phyloP scores from a whole-genome alignment of 1,140 invertebrate species.

The Coelopa frigida region DNA sequence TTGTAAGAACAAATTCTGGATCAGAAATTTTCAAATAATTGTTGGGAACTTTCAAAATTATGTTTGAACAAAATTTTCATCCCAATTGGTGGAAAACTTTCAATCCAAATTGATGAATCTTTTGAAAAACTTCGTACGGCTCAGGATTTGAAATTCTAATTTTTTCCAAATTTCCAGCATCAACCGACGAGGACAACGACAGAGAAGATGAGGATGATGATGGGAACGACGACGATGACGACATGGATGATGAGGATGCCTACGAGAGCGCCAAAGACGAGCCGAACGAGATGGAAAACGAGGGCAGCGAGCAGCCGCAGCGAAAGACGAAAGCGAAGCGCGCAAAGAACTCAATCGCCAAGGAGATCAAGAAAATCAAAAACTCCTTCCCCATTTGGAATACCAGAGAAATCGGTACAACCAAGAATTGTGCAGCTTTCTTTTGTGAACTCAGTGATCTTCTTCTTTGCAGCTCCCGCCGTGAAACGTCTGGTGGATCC shows the following conservation, averaged over 20 bases:
- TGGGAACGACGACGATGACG: constrained; percentile 4
- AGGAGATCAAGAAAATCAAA: constrained; percentile 11
- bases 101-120: no score
- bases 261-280: constrained; percentile 4
- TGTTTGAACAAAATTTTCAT: no score
- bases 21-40: background rate
- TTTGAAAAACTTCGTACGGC: no score
- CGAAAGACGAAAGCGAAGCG: constrained; percentile 4
- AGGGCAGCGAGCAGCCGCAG: no score
- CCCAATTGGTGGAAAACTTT: no score
- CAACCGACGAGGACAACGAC: constrained; percentile 7
- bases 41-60: no score
- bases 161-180: constrained; percentile 7
- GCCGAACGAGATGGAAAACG: constrained; percentile 3
- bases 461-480: background rate
- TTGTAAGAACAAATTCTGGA: constrained; percentile 4
- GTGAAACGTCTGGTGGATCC: no score
- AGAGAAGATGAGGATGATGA: no score
- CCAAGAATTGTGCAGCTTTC: background rate
- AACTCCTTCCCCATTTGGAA: constrained; percentile 12
- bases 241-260: constrained; percentile 1
- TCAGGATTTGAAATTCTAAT: no score
- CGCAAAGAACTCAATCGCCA: background rate
- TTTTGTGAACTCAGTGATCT: background rate
- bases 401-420: constrained; percentile 10